Evolutionary conservation across 2,797 vertebrate genomes (phyloP), one percentile per base, ranked within the genome.

Genomic region (Semaprochilodus insignis): DNA sequence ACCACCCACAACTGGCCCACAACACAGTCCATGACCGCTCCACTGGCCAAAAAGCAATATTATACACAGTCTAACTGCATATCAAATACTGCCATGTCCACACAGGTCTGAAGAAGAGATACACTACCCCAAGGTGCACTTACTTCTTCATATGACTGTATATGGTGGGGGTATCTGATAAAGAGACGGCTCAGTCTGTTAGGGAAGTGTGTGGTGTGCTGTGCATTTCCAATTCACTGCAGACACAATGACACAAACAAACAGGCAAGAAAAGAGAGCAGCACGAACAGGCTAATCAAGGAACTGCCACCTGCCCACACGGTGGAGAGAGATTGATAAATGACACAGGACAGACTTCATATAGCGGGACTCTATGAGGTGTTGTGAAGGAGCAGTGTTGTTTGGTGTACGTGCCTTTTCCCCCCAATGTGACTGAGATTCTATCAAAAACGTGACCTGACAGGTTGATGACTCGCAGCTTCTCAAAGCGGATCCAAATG

Each of bases 361-460:
- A 75, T 59, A 75, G 54, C 15, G 55, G 14, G 31, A 31, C 16
- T 44, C 57, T 51, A 21, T 70, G 17, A 77, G 80, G 63, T 36
- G 60, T 44, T 74, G 23, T 60, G 63, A 31, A 36, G 81, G 77
- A 81, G 63, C 25, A 70, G 19, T 52, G 65, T 14, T 76, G 74
- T 81, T 77, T 63, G 16, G 71, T 55, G 23, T n/a, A 54, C 52
- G 21, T 80, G 48, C 52, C 62, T 36, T 54, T 34, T 10, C 69
- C 40, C 79, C 69, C 57, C 78, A 77, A 54, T 70, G 81, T 81
- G 81, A 65, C 78, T 71, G 60, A 83, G 84, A 83, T 83, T 73
- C 72, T 69, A 83, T 85, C 78, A 81, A 83, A 83, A 85, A 83
- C 70, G 81, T 87, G 86, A 83, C 86, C 83, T 67, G 86, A 81